Base-by-base conservation (phyloP, 2,113 vertebrate species). In the Ptilonorhynchus violaceus region DNA sequence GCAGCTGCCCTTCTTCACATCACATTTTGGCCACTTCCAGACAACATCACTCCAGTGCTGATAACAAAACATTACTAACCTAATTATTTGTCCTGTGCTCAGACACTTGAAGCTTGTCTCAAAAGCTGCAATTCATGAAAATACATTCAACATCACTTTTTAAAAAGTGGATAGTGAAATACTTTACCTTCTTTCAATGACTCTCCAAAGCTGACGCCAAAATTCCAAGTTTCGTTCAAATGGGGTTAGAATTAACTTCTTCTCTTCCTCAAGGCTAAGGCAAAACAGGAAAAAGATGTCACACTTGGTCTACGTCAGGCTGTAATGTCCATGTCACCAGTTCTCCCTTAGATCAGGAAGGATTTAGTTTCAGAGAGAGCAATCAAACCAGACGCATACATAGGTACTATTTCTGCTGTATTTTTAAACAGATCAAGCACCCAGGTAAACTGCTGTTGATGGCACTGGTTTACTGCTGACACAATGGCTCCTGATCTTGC, bases 171-270 rank as follows among this genome's bases (percentile, higher is more conserved):
- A 55, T 0, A 25, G 14, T 3, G 5, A 68, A 37, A 75, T 14
- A 52, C 7, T 59, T 92, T 97, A 99, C 99, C 99, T 99, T 91
- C 99, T 99, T 96, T 99, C 99, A 49, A 99, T 99, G 85, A 99
- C 99, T 97, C 99, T 98, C 99, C 99, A 99, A 49, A 99, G 98
- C 85, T 99, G 99, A 80, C 99, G 98, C 99, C 99, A 99, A 89
- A 99, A 99, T 90, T 99, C 99, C 96, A 99, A 92, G 96, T 99
- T 99, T 80, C 99, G 98, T 97, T 99, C 99, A 98, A 99, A 99
- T 3, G 99, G 99, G 2, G 99, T 99, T 63, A 99, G 88, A 96
- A 99, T 98, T 76, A 99, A 97, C 75, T 99, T 99, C 74, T 99
- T 98, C 47, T 99, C 98, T 97, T 99, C 99, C 96, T 99, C 99